Base-by-base conservation (phyloP, 2,888 invertebrate genomes). In the Andrena hattorfiana region DNA sequence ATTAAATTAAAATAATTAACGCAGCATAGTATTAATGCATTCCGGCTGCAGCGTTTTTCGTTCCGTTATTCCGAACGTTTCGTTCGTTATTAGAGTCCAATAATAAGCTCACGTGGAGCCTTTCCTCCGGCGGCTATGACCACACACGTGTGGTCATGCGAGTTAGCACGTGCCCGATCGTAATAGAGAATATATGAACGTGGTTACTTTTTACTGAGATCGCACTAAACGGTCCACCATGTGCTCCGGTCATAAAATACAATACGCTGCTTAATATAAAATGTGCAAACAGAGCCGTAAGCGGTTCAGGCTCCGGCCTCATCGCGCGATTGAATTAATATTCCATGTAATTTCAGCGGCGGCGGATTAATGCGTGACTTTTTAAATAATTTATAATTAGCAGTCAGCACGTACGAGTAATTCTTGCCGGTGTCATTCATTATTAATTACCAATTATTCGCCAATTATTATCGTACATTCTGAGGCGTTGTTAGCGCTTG, bases 151-250 rank as follows among this genome's bases (percentile, higher is more conserved):
- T 59, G 83, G 71, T 85, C 81, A 68, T 72, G 59, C 59, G 59
- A 42, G 42, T 28, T 60, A 68, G 72, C 78, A 78, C 83, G 83
- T 76, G 73, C 32, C 23, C 62, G 70, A 68, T 81, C 75, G 79
- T 76, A 77, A 82, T 71, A 68, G 73, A 48, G 60, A 79, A 84
- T 81, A 77, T 74, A 75, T 54, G 75, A 64, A 68, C 66, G 76
- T 68, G 71, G 49, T 64, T 80, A 82, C 80, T 85, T 87, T 87
- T 85, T 84, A 87, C 85, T 78, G 85, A 84, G 75, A 84, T 77
- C 70, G 64, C 66, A 79, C 66, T 66, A 77, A 84, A 82, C 74
- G 62, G 83, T 70, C 49, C 75, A 35, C 73, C 80, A 75, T 62
- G 72, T 71, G 83, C 80, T 28, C 54, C n/a, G 49, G 51, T 64